Percentiles rank a stretch among this genome's conserved stretches.
Evolutionary conservation across 2,888 invertebrate species (phyloP).

Genomic region (Gerris lacustris): DNA sequence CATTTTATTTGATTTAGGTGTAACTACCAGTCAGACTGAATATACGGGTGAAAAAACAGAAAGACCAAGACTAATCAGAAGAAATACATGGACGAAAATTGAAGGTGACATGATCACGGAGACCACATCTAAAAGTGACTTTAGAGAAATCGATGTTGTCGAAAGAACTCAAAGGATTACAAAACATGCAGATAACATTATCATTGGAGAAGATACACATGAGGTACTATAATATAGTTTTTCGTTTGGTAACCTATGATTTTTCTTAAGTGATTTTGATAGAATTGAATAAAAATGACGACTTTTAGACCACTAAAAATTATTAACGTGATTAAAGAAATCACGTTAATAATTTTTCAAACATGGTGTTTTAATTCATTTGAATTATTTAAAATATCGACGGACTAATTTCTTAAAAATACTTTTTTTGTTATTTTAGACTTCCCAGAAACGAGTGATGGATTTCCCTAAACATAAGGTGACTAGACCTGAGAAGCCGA

Average conservation of each 20-base stretch:
- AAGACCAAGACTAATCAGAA: conserved; percentile 50
- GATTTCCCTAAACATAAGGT: conserved; percentile 32
- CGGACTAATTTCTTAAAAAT: too few species aligned
- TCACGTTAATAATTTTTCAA: too few species aligned
- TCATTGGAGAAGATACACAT: conserved; percentile 48
- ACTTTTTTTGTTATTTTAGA: too few species aligned
- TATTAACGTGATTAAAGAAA: too few species aligned
- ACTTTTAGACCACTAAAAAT: too few species aligned
- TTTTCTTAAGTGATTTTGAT: too few species aligned
- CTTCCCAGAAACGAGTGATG: conserved; percentile 23
- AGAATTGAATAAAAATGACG: too few species aligned
- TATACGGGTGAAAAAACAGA: conserved; percentile 56
- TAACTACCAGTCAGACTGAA: conserved; percentile 55
- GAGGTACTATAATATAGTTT: conserved; percentile 33
- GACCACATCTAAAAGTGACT: conserved; percentile 55
- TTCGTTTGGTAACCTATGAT: too few species aligned
- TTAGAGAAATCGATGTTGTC: conserved; percentile 42
- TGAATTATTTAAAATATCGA: too few species aligned
- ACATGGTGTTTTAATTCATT: too few species aligned
- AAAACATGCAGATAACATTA: conserved; percentile 52
- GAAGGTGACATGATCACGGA: conserved; percentile 60
- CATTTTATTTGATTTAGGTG: conserved; percentile 40
- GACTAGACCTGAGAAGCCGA: conserved; percentile 30
- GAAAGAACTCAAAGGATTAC: conserved; percentile 49
- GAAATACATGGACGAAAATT: conserved; percentile 65